These are phyloP conservation scores for Megatriorchis doriae DNA, from an alignment of 2,113 vertebrate genomes.

Conservation along the genomic window DNA sequence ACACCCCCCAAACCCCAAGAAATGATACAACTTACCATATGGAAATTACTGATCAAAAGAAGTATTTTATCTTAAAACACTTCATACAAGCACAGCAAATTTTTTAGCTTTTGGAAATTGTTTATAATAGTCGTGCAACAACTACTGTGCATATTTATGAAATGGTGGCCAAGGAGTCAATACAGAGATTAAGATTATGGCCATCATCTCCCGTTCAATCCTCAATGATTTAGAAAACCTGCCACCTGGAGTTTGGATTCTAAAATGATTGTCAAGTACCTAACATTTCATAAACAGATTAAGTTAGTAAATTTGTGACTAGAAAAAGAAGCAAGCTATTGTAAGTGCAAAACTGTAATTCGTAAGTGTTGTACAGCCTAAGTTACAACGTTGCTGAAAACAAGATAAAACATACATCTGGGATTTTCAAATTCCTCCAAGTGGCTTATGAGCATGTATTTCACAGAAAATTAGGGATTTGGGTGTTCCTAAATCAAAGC, in stretches of 20 bases:
- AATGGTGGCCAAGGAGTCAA: not conserved
- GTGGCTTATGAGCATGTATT: not conserved
- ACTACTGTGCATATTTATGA: not conserved
- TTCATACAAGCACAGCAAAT: not conserved
- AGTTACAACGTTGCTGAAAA: not conserved
- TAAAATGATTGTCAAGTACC: not conserved
- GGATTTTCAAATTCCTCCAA: not conserved
- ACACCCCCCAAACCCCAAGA: not conserved
- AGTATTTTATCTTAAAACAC: not conserved
- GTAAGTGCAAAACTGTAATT: not conserved
- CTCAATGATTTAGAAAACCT: not conserved
- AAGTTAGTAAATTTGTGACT: not conserved
- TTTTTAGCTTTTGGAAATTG: not conserved
- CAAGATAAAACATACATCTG: not conserved
- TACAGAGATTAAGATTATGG: not conserved
- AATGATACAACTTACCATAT: not conserved
- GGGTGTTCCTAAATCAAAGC: not conserved
- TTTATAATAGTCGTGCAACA: not conserved
- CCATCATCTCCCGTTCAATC: not conserved
- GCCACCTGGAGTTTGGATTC: not conserved
- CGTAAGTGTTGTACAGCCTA: not conserved
- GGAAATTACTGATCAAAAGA: not conserved
- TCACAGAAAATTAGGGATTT: not conserved
- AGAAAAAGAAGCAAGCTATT: not conserved
- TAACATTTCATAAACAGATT: not conserved